Conservation (phyloP, 2,888 invertebrate species). For the Aspidapion aeneum region DNA sequence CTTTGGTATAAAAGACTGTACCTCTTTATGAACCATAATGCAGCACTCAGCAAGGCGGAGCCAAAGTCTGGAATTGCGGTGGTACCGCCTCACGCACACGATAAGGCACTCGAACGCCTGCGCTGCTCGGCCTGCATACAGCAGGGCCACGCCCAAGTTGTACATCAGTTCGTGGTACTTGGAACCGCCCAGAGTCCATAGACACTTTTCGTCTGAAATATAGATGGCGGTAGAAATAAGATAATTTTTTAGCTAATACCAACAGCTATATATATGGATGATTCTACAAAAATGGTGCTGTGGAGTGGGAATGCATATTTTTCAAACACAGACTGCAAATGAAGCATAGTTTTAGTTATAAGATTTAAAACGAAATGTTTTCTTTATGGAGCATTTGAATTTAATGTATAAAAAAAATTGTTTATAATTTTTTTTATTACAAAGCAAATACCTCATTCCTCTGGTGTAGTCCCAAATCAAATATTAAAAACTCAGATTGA, state of each 20-base stretch:
- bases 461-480: no score
- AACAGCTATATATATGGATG: neutral
- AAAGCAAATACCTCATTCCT: no score
- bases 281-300: no score
- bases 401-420: no score
- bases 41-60: conserved; percentile 91
- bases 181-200: conserved; percentile 60
- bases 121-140: conserved; percentile 75
- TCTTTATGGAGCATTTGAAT: no score
- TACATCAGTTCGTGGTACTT: conserved; percentile 67
- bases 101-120: conserved; percentile 91
- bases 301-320: no score
- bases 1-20: no score
- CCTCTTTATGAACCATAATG: conserved; percentile 59
- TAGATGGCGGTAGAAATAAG: conserved; percentile 1
- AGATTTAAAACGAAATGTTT: no score
- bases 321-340: no score
- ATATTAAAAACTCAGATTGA: no score
- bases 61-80: conserved; percentile 89
- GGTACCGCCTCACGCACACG: conserved; percentile 80
- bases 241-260: neutral
- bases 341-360: no score
- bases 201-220: conserved; percentile 50
- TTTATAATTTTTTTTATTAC: no score
- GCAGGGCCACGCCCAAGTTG: conserved; percentile 79